Evolutionary conservation across 92 coral and sea anemone species (phyloP).

Genomic region (Heliopora coerulea): DNA sequence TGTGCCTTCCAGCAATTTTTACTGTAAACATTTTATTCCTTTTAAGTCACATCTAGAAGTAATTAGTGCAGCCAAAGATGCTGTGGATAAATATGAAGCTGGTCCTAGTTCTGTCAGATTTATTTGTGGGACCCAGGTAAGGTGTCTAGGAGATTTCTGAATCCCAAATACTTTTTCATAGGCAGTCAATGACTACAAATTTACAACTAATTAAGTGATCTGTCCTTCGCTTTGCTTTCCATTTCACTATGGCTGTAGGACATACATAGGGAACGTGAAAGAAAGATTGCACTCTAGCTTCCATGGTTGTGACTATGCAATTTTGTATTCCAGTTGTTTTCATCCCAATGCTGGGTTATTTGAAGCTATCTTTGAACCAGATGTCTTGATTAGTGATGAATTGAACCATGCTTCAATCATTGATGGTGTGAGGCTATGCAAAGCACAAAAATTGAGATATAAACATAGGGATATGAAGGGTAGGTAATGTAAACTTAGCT

Average conservation of each 20-base stretch:
- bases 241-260: conserved; percentile 51
- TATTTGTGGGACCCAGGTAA: conserved; percentile 97
- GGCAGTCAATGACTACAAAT: too few species aligned
- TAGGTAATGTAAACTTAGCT: too few species aligned
- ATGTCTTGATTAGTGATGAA: conserved; percentile 87
- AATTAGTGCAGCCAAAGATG: conserved; percentile 78
- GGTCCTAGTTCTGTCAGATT: conserved; percentile 98
- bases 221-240: too few species aligned
- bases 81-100: conserved; percentile 80
- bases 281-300: conserved; percentile 82
- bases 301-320: conserved; percentile 86
- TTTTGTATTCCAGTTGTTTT: conserved; percentile 91
- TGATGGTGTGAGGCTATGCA: conserved; percentile 89
- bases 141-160: too few species aligned
- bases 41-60: conserved; percentile 83
- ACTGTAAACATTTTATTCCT: too few species aligned
- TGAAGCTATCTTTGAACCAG: conserved; percentile 71
- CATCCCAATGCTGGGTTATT: conserved; percentile 96
- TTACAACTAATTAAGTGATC: too few species aligned
- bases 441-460: conserved; percentile 82
- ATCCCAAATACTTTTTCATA: too few species aligned
- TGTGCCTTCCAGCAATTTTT: too few species aligned
- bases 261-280: conserved; percentile 89
- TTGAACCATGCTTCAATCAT: conserved; percentile 96
- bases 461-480: conserved; percentile 82